Base-by-base conservation (phyloP, 2,113 vertebrate genomes). In the Ia io region DNA sequence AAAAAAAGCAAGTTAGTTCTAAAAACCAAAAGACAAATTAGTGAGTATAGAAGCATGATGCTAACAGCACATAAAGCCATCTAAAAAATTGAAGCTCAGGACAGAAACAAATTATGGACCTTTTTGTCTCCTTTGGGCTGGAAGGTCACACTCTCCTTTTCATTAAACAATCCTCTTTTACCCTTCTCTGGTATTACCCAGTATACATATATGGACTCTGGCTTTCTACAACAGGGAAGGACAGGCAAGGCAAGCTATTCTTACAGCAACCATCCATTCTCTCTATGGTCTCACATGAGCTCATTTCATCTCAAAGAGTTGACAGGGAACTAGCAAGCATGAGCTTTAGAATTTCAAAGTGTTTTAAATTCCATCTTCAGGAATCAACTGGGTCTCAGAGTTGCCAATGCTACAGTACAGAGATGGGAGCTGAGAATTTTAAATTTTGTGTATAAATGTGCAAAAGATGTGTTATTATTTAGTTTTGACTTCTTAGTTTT, bases 401-500 rank as follows among this genome's bases (percentile, higher is more conserved):
- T 82, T 85, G 18, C 28, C 53, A 70, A 59, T 79, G 37, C n/a
- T 80, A 12, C 3, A 77, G 88, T n/a, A 65, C 14, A 74, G 44
- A 80, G 4, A 44, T 76, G 11, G 70, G 2, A 74, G 59, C 73
- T 28, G 37, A 71, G 71, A 90, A 74, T 92, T 95, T 90, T 56
- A 84, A 67, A 9, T 18, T 92, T 63, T 76, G 32, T 76, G 86
- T 93, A 56, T 53, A 93, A 91, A 73, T 65, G 17, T 92, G 25
- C 11, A 87, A 87, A 91, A 86, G 30, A 86, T 82, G 18, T 86
- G 51, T 65, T 94, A 25, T 93, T 96, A 40, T 85, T 91, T 89
- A 47, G n/a, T 83, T 91, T 73, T 93, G 67, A 82, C 89, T 94
- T 82, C 13, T 80, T 94, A 69, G 91, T 96, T 95, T 89, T 70